These are phyloP conservation scores for Melanargia galathea DNA, from an alignment of 2,888 invertebrate genomes.

Conservation along the genomic window DNA sequence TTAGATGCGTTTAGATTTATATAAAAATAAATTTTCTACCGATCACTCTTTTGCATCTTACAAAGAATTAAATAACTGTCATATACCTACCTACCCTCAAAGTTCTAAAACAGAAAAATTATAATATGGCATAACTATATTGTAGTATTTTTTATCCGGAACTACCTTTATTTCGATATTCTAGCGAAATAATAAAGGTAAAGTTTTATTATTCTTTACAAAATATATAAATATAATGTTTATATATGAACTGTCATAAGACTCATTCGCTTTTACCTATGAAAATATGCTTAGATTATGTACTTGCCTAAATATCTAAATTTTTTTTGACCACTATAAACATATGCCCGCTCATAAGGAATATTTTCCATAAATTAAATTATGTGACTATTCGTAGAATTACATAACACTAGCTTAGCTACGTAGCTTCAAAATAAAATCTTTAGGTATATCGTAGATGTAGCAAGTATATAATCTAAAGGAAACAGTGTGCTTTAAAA, in stretches of 20 bases:
- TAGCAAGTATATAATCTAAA: slow-evolving; percentile 10
- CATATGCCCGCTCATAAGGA: no score
- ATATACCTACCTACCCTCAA: neutral
- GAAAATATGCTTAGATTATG: slow-evolving; percentile 52
- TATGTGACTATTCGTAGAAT: no score
- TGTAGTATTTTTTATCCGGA: neutral
- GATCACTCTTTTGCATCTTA: neutral
- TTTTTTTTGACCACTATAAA: no score
- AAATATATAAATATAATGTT: slow-evolving; percentile 69
- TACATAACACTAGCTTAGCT: no score
- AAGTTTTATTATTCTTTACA: slow-evolving; percentile 61
- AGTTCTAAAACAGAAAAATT: neutral
- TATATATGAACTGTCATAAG: slow-evolving; percentile 77
- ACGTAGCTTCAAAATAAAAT: neutral
- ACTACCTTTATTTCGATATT: slow-evolving; percentile 68
- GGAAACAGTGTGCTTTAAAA: slow-evolving; percentile 27
- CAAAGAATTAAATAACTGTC: neutral
- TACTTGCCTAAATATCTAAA: slow-evolving; percentile 8
- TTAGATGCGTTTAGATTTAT: neutral
- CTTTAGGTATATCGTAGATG: neutral
- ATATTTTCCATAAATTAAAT: no score
- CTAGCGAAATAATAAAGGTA: slow-evolving; percentile 65
- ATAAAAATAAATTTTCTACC: neutral
- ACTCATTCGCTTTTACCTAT: slow-evolving; percentile 52
- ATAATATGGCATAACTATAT: neutral